Base-by-base conservation (phyloP, 1,140 invertebrate species). In the Campoletis sonorensis region DNA sequence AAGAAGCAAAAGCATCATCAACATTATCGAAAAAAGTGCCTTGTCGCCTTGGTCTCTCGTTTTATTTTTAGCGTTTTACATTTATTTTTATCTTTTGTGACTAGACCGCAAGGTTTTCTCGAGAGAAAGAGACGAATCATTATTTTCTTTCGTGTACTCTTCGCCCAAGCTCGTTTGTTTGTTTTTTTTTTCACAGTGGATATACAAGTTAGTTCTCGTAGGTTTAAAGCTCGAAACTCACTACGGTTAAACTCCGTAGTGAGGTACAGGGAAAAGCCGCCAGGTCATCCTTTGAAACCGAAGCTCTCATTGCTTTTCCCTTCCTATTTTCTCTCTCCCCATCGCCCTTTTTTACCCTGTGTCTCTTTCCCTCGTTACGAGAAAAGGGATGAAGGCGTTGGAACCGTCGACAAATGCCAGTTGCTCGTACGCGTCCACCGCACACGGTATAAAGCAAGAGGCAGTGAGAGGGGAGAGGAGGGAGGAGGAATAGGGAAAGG, bases 271-370 rank as follows among this genome's bases (percentile, higher is more conserved):
- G 21, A 49, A 75, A 78, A 81, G 80, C 45, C 68, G 45, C 61
- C 23, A 70, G 81, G 49, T 77, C 73, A 81, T 30, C 68, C 68
- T 82, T 79, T 82, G 81, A 82, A 79, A 82, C 75, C 76, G 67
- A 82, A 78, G 51, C 79, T 72, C 70, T 67, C 26, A 37, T 30
- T 73, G 27, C 70, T 30, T 49, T 30, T 54, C 70, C 21, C 58
- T 37, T 80, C 58, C 40, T 11, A 45, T 45, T 45, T 13, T 45
- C 40, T 10, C 40, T 45, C 40, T 45, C 40, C 40, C 11, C 13
- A 5, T 45, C 40, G 11, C 40, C 13, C 40, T 45, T 45, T 33
- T 45, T 45, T 45, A 11, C 40, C 40, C 40, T 8, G 40, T 45
- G 40, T 77, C 49, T 81, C 45, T 13, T 58, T 58, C 64, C 67